Percentiles rank a stretch among this genome's conserved stretches.
These are phyloP conservation scores for Hipposideros larvatus DNA, from an alignment of 2,797 vertebrate genomes.

Conservation along the genomic window DNA sequence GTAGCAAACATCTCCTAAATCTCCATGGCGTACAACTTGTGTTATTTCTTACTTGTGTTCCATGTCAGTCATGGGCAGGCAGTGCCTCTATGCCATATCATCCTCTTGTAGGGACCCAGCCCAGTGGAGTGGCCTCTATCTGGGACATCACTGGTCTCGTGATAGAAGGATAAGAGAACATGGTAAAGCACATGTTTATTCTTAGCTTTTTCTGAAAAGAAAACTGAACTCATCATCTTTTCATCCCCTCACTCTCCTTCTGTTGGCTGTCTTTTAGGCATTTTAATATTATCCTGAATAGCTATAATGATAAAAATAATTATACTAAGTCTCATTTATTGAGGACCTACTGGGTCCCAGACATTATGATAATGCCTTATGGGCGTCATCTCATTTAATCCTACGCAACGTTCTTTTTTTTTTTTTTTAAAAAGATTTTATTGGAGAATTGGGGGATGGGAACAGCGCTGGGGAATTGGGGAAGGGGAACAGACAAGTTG, in stretches of 20 bases:
- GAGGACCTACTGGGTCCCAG: not conserved
- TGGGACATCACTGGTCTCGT: not conserved
- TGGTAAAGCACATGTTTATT: not conserved
- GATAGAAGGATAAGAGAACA: not conserved
- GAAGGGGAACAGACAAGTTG: too few species aligned
- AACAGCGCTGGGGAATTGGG: too few species aligned
- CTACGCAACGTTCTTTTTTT: not conserved
- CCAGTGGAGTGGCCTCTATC: not conserved
- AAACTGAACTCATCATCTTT: not conserved
- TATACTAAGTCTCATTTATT: not conserved
- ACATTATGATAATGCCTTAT: not conserved
- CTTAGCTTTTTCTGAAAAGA: conserved; percentile 21
- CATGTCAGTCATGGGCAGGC: not conserved
- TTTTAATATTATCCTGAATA: conserved; percentile 30
- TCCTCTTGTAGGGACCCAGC: not conserved
- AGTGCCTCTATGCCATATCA: not conserved
- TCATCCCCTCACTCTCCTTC: not conserved
- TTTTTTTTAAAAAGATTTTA: too few species aligned
- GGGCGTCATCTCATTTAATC: not conserved
- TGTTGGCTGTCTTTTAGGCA: not conserved
- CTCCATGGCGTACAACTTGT: not conserved
- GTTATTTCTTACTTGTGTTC: not conserved
- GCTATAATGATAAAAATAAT: conserved; percentile 3
- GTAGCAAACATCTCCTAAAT: conserved; percentile 27
- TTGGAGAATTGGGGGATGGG: too few species aligned